Evolutionary conservation across 2,797 vertebrate genomes (phyloP).

Genomic region (Linurgus olivaceus): DNA sequence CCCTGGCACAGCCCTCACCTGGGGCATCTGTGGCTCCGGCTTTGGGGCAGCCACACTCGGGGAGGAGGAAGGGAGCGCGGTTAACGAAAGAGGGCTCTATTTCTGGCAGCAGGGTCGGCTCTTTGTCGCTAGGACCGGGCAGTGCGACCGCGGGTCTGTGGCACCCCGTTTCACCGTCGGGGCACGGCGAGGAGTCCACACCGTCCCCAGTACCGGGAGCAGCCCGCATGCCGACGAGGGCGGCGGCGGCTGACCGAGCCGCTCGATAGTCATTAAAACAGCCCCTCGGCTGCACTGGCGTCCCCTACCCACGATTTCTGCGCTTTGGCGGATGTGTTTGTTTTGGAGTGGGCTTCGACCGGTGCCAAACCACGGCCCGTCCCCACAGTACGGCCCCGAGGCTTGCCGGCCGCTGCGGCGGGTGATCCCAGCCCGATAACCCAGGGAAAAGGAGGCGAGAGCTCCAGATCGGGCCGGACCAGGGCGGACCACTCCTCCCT

Average conservation of each 20-base stretch:
- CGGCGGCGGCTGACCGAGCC: neutral
- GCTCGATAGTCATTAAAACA: neutral
- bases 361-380: neutral
- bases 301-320: accelerated
- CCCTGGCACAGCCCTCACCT: neutral
- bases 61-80: neutral
- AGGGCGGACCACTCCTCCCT: neutral
- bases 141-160: neutral
- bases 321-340: neutral
- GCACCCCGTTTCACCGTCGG: neutral
- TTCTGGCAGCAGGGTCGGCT: neutral
- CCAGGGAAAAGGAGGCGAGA: neutral
- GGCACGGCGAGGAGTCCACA: neutral
- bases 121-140: neutral
- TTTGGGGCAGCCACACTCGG: neutral
- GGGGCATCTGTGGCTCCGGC: neutral
- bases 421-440: neutral
- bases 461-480: neutral
- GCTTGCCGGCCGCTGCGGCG: neutral
- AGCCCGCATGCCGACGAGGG: neutral
- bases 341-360: neutral
- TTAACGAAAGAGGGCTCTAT: constrained; percentile 25
- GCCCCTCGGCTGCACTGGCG: neutral
- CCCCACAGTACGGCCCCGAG: neutral
- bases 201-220: neutral